Evolutionary conservation across 2,797 vertebrate species (phyloP).

Genomic region (Notolepis coatsorum): DNA sequence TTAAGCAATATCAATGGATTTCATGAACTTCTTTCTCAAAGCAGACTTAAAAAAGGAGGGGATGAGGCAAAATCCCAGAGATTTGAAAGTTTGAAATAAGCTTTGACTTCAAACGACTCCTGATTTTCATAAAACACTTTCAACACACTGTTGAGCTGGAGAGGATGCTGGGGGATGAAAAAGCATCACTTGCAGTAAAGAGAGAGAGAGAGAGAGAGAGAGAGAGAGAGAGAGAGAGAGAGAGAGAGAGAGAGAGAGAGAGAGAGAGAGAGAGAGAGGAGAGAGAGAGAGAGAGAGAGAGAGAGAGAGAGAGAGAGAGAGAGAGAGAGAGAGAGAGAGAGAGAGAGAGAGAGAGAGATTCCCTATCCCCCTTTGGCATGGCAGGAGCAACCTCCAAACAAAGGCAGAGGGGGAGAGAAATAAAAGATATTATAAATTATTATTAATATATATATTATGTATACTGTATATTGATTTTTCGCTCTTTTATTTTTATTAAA

Average conservation of each 20-base stretch:
- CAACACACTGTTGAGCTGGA: constrained; percentile 51
- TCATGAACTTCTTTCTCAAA: constrained; percentile 35
- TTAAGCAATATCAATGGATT: constrained; percentile 39
- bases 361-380: constrained; percentile 34
- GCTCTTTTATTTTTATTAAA: too few relatives aligned
- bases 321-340: constrained; percentile 20
- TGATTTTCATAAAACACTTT: constrained; percentile 70
- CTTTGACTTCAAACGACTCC: constrained; percentile 67
- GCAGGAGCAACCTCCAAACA: constrained; percentile 28
- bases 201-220: constrained; percentile 23
- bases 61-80: constrained; percentile 52
- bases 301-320: constrained; percentile 14
- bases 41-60: neutral
- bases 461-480: too few relatives aligned
- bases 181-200: constrained; percentile 78
- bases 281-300: neutral
- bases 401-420: constrained; percentile 37
- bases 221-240: constrained; percentile 12
- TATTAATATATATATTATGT: too few relatives aligned
- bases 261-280: neutral
- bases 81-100: constrained; percentile 62
- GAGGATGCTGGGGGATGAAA: constrained; percentile 66
- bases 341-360: constrained; percentile 44
- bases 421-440: too few relatives aligned
- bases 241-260: neutral